Evolutionary conservation across 1,140 invertebrate species (phyloP).

Genomic region (Drosophila paulistorum): DNA sequence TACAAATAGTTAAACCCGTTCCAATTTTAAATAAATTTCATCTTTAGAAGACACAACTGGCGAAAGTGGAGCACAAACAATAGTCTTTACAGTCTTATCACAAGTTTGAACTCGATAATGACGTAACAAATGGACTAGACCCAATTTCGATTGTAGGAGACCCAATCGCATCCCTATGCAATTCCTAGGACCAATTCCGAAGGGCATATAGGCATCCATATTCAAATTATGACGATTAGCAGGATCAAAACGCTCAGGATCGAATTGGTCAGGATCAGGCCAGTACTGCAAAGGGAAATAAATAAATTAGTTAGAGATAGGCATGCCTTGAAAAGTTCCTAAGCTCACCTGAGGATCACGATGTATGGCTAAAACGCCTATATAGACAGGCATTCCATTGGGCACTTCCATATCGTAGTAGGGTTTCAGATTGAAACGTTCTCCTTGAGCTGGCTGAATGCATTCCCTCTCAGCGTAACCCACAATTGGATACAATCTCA

Average conservation of each 20-base stretch:
- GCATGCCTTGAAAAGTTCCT: not conserved
- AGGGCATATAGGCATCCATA: too few relatives aligned
- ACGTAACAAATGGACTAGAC: slow-evolving; percentile 65
- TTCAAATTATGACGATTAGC: too few relatives aligned
- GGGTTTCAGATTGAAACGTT: slow-evolving; percentile 62
- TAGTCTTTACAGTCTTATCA: slow-evolving; percentile 39
- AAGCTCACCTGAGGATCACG: slow-evolving; percentile 34
- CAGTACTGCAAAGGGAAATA: slow-evolving; percentile 71
- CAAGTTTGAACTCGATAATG: slow-evolving; percentile 54
- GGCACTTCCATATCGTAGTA: slow-evolving; percentile 52
- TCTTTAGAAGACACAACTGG: slow-evolving; percentile 38
- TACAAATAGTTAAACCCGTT: slow-evolving; percentile 24
- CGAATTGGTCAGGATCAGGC: too few relatives aligned
- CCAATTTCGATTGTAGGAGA: slow-evolving; percentile 65
- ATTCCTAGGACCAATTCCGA: too few relatives aligned
- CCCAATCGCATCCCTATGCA: slow-evolving; percentile 86
- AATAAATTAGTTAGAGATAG: slow-evolving; percentile 29
- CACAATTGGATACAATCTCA: slow-evolving; percentile 76
- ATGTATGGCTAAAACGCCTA: slow-evolving; percentile 61
- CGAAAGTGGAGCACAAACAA: slow-evolving; percentile 26
- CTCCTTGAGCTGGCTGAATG: slow-evolving; percentile 42
- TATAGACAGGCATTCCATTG: slow-evolving; percentile 58
- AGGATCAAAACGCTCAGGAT: too few relatives aligned
- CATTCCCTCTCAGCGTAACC: slow-evolving; percentile 69
- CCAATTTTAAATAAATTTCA: slow-evolving; percentile 40